Base-by-base conservation (phyloP, 2,888 invertebrate genomes). In the Lingula anatina region DNA sequence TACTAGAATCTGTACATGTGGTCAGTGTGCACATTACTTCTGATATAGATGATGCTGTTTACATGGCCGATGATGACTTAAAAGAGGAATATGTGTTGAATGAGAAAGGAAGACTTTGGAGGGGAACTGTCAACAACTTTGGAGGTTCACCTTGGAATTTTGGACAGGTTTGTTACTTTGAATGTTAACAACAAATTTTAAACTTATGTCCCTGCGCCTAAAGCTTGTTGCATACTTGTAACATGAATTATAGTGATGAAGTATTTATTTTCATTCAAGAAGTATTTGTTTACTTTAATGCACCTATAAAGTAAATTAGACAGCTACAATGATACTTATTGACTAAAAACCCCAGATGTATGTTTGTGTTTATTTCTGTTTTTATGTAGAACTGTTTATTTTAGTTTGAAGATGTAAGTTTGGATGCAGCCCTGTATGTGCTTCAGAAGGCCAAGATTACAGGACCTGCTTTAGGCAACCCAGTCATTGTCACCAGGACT, bases 61-160 rank as follows among this genome's bases (percentile, higher is more conserved):
- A 66, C 54, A 60, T 72, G 67, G 57, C 57, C 15, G 51, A 62
- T 43, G 53, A 57, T 5, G 49, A 40, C 2, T 59, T 57, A 37
- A 83, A 89, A 12, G 84, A 87, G 45, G 95, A 96, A 72, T 89
- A 89, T 68, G 86, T 95, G 0, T 77, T 90, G 74, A 85, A 86
- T 62, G 92, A 94, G 53, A 85, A 87, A 2, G 95, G 95, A 0
- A 79, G 92, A 9, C 90, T 95, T 70, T 95, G 89, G 85, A 82
- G 91, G 58, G 94, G 94, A 31, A 89, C 88, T 3, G 84, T 87
- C 71, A 88, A 87, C 65, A 81, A 86, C n/a, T 81, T 89, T 65
- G 83, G 86, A 51, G 90, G 91, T 0, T 84, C 87, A 3, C 85
- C 89, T 3, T 95, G 95, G 95, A 88, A 90, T 68, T 89, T 88